Conservation (phyloP, 2,888 invertebrate species). For the Cosmopolites sordidus region DNA sequence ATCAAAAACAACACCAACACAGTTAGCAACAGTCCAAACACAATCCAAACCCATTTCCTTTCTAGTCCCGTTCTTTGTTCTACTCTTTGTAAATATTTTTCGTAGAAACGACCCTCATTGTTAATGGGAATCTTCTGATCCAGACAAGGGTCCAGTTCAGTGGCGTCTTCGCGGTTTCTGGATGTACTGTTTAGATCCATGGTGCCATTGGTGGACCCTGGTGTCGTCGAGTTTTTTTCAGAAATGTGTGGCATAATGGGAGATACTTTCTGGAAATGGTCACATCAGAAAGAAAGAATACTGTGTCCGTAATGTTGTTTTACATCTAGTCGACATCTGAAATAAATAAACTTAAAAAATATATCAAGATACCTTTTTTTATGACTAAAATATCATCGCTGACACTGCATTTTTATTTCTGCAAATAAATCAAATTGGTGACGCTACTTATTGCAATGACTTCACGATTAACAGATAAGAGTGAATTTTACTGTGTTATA, state of each 20-base stretch:
- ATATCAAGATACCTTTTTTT: too few relatives aligned
- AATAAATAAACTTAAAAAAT: too few relatives aligned
- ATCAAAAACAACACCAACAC: conserved; percentile 48
- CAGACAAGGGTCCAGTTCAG: conserved; percentile 41
- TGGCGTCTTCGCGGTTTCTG: conserved; percentile 23
- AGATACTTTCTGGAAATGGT: neutral
- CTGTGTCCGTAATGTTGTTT: too few relatives aligned
- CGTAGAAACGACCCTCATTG: conserved; percentile 24
- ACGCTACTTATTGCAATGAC: too few relatives aligned
- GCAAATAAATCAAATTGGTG: too few relatives aligned
- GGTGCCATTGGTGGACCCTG: conserved; percentile 3
- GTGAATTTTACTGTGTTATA: too few relatives aligned
- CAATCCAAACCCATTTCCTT: conserved; percentile 35
- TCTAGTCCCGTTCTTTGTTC: conserved; percentile 39
- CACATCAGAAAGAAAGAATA: too few relatives aligned
- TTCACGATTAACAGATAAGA: too few relatives aligned
- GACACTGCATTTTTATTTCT: too few relatives aligned
- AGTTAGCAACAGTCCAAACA: conserved; percentile 35
- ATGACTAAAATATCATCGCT: too few relatives aligned
- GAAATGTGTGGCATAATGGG: neutral
- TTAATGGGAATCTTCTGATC: conserved; percentile 22
- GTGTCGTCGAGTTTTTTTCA: neutral
- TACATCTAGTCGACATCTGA: too few relatives aligned
- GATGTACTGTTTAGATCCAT: neutral
- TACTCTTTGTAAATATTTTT: conserved; percentile 32